Base-by-base conservation (phyloP, 2,888 invertebrate species). In the Bembecia ichneumoniformis region DNA sequence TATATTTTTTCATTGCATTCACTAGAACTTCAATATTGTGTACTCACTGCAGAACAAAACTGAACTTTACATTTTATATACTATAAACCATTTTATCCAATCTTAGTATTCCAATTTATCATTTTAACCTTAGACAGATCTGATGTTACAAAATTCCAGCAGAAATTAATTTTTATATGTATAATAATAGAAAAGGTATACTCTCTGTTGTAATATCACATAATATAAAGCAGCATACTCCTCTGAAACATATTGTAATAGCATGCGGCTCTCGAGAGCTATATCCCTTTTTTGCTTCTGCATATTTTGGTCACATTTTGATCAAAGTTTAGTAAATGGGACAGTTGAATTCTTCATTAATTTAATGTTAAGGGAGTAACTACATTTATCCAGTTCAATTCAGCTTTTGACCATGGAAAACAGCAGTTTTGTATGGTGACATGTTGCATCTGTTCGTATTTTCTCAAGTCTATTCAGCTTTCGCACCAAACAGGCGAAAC, bases 241-340 rank as follows among this genome's bases (percentile, higher is more conserved):
- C 86, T 80, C 87, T 82, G 73, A 74, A 87, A 87, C 87, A 87
- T 87, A 87, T 87, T 80, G 77, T 82, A 83, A 46, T 76, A 77
- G 78, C 82, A 66, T 67, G 71, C 79, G 72, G 75, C 79, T 71
- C 74, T 71, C 71, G 71, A 81, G 82, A 78, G 81, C 58, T 60
- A 74, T 74, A 74, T 66, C 67, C 75, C 69, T 56, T 55, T 51
- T 62, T 61, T 54, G 53, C 70, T 74, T 74, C 72, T 70, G 72
- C 69, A 28, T 9, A 28, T 28, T 20, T 28, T 28, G 28, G 28
- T 28, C 28, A 28, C 28, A 28, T 28, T 28, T 28, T 4, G 28
- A 9, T 28, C 9, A 1, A 28, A 28, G 28, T 28, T 7, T 28
- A 28, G 28, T 28, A 28, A 28, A 28, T 28, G 28, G 28, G 28